Evolutionary conservation across 2,888 invertebrate genomes (phyloP).

Genomic region (Sarcophaga carnaria): DNA sequence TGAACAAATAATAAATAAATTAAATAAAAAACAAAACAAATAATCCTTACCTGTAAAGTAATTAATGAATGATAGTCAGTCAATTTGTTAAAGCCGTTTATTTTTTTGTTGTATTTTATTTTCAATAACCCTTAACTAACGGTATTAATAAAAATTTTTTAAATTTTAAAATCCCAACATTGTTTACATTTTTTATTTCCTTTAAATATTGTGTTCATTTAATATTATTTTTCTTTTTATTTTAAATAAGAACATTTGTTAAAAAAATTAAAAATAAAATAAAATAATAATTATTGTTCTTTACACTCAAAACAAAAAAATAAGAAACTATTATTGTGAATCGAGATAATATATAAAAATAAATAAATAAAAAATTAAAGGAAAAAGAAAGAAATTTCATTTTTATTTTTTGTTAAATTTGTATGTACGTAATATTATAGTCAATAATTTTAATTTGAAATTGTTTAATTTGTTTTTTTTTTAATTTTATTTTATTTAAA

Average conservation of each 20-base stretch:
- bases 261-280: slow-evolving; percentile 16
- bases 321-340: too few relatives aligned
- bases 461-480: not conserved
- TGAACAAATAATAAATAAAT: too few relatives aligned
- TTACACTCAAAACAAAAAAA: too few relatives aligned
- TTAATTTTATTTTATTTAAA: too few relatives aligned
- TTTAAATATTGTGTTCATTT: slow-evolving; percentile 9
- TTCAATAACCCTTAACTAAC: too few relatives aligned
- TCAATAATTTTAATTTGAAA: slow-evolving; percentile 56
- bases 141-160: too few relatives aligned
- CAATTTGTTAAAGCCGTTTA: not conserved
- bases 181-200: too few relatives aligned
- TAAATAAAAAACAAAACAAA: too few relatives aligned
- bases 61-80: slow-evolving; percentile 8
- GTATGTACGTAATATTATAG: slow-evolving; percentile 50
- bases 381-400: not conserved
- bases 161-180: too few relatives aligned
- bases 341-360: not conserved
- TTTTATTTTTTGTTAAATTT: slow-evolving; percentile 44
- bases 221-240: slow-evolving; percentile 17
- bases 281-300: slow-evolving; percentile 1
- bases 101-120: too few relatives aligned
- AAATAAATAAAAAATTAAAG: not conserved
- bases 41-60: too few relatives aligned
- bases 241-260: slow-evolving; percentile 32